Conservation (phyloP, 2,888 invertebrate species). For the Hydropsyche betteni region DNA sequence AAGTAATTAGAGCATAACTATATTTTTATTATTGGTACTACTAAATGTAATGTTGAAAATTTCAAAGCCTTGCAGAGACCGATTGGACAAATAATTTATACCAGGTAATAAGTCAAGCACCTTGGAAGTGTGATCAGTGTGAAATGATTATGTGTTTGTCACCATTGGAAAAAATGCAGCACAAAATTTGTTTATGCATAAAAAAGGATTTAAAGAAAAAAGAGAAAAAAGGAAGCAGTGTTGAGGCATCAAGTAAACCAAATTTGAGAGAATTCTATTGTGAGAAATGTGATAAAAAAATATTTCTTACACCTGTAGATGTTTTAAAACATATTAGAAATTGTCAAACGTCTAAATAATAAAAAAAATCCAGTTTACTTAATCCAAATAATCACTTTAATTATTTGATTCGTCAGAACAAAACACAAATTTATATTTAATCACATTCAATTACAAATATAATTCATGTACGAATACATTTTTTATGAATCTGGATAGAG, state of each 20-base stretch:
- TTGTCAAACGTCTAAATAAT: constrained; percentile 57
- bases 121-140: constrained; percentile 81
- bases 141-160: constrained; percentile 68
- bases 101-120: constrained; percentile 67
- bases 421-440: constrained; percentile 25
- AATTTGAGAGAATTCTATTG: constrained; percentile 77
- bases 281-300: constrained; percentile 71
- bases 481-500: constrained; percentile 23
- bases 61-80: constrained; percentile 70
- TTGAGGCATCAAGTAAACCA: constrained; percentile 55
- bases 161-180: constrained; percentile 78
- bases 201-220: constrained; percentile 13
- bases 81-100: constrained; percentile 74
- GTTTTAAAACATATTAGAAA: constrained; percentile 84
- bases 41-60: not conserved
- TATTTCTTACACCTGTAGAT: constrained; percentile 82
- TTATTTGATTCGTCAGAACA: constrained; percentile 32
- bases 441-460: constrained; percentile 22
- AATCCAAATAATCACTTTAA: constrained; percentile 35
- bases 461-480: constrained; percentile 4
- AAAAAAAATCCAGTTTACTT: not conserved
- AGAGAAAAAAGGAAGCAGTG: constrained; percentile 55
- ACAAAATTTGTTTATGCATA: constrained; percentile 63
- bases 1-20: too few species aligned
- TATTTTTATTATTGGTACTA: too few species aligned